Base-by-base conservation (phyloP, 2,888 invertebrate species). In the Lasius platythorax region DNA sequence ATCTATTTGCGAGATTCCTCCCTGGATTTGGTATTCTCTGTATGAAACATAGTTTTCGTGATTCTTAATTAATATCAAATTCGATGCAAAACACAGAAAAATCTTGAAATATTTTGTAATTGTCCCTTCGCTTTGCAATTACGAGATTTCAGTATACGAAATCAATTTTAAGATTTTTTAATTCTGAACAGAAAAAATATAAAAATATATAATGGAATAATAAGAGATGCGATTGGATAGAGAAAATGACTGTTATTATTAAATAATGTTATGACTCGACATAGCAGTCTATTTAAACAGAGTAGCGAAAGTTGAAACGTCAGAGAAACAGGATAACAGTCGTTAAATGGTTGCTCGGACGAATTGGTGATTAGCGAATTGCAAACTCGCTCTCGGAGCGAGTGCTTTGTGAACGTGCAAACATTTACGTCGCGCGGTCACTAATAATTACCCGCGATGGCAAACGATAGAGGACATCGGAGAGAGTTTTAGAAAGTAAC, bases 41-140 rank as follows among this genome's bases (percentile, higher is more conserved):
- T 89, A 84, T 83, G 83, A 50, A 85, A 64, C n/a, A 11, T 82
- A 73, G 68, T 84, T 85, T 75, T 50, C 50, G 79, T 56, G 23
- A 70, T 23, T 76, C 9, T 85, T 89, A 90, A 89, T 88, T 89
- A 82, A 85, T 87, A 87, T 85, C 87, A 89, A 87, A 87, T 82
- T 86, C 64, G 87, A 84, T 53, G 53, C 72, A 74, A 8, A 23
- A 83, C 43, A 56, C 23, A 58, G 50, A 46, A 30, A 58, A 11
- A 58, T 82, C 50, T 30, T 72, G 73, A 0, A 23, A 53, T 58
- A 50, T 70, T 58, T 28, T 56, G 68, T 67, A 63, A 76, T 82
- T 63, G 18, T 72, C 76, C 83, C 85, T 82, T 87, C 81, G 84
- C 83, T 76, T 30, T 66, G 18, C 30, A 28, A 53, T 85, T 73